These are phyloP conservation scores for Hedychridium roseum DNA, from an alignment of 2,888 invertebrate species.

Conservation along the genomic window DNA sequence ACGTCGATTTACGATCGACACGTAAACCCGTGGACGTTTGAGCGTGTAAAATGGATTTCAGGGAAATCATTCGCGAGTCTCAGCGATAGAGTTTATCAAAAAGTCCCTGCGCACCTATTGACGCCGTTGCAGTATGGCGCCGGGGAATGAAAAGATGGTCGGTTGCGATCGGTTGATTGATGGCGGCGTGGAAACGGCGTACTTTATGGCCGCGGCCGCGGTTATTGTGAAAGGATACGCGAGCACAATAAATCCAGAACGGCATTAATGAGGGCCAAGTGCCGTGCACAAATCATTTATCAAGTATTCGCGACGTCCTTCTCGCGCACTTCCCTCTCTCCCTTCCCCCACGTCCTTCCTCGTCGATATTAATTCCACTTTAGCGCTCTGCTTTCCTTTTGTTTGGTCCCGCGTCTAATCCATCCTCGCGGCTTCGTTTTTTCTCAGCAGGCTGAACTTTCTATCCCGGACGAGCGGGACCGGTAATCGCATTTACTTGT, in stretches of 20 bases:
- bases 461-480: too few relatives aligned
- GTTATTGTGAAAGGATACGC: constrained; percentile 22
- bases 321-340: constrained; percentile 15
- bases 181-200: constrained; percentile 17
- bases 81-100: too few relatives aligned
- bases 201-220: constrained; percentile 19
- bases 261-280: constrained; percentile 45
- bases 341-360: constrained; percentile 5
- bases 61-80: too few relatives aligned
- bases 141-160: background rate
- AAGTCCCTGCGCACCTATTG: too few relatives aligned
- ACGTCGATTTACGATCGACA: too few relatives aligned
- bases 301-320: constrained; percentile 32
- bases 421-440: too few relatives aligned
- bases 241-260: constrained; percentile 31
- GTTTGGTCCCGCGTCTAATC: too few relatives aligned
- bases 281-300: constrained; percentile 50
- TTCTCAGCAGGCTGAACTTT: too few relatives aligned
- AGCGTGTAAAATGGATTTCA: too few relatives aligned
- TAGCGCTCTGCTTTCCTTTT: too few relatives aligned
- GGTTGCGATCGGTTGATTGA: constrained; percentile 1
- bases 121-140: background rate
- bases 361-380: constrained; percentile 1
- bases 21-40: too few relatives aligned
- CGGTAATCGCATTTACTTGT: constrained; percentile 26